Percentiles rank a stretch among this genome's conserved stretches.
phyloP scores from a whole-genome alignment of 2,888 invertebrate genomes.

The Colletes collaris region DNA sequence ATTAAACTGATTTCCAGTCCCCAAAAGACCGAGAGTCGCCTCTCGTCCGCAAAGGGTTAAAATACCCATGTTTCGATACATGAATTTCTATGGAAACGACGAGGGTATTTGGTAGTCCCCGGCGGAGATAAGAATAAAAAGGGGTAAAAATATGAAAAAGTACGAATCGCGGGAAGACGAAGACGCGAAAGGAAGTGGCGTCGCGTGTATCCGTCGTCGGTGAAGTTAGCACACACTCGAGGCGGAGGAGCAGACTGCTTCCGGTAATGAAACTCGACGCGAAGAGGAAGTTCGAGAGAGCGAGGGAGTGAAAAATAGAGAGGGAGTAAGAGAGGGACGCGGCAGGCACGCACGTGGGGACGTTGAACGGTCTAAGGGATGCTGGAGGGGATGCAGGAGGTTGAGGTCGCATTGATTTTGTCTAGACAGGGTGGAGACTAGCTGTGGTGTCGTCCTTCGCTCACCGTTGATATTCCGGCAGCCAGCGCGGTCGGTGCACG shows the following conservation, averaged over 20 bases:
- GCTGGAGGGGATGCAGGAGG: constrained; percentile 69
- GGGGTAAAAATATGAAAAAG: neutral
- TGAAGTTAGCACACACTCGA: constrained; percentile 43
- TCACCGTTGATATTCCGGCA: constrained; percentile 64
- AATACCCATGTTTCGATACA: too few relatives aligned
- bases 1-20: too few relatives aligned
- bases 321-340: constrained; percentile 23
- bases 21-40: too few relatives aligned
- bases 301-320: neutral
- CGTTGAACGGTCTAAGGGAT: constrained; percentile 65
- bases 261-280: constrained; percentile 63
- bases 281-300: constrained; percentile 49
- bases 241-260: constrained; percentile 47
- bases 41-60: too few relatives aligned
- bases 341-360: constrained; percentile 61
- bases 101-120: too few relatives aligned
- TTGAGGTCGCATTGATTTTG: constrained; percentile 82
- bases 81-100: too few relatives aligned
- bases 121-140: neutral
- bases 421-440: constrained; percentile 81
- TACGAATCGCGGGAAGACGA: neutral
- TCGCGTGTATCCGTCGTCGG: constrained; percentile 27
- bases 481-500: constrained; percentile 47
- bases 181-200: neutral
- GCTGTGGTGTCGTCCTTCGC: constrained; percentile 73